Base-by-base conservation (phyloP, 2,888 invertebrate species). In the Lasioglossum calceatum region DNA sequence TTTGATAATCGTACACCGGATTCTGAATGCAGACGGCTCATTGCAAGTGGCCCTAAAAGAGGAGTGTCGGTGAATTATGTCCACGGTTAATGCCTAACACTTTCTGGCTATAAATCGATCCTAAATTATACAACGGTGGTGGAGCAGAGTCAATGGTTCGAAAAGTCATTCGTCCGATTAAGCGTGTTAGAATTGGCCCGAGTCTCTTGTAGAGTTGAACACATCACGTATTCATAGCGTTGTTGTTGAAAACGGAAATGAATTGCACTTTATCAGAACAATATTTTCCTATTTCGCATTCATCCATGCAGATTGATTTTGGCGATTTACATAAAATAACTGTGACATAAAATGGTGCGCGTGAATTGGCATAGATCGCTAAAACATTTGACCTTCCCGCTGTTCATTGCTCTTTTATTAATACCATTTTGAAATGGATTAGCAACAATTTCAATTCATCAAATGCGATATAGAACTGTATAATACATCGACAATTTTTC, bases 31-130 rank as follows among this genome's bases (percentile, higher is more conserved):
- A 77, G 89, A 81, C 80, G 80, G 79, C 86, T 85, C 87, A 86
- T 86, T 87, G 86, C 81, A 89, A 89, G 88, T 90, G 92, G 91
- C 89, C 88, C 88, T 88, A 73, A 83, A 83, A 85, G 86, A 85
- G 88, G 88, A 88, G 88, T 87, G 89, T 88, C 87, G 82, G 92
- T 91, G 90, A 93, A 90, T 93, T 92, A 92, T 92, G 89, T 82
- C 88, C 86, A 77, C 83, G 89, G 90, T 87, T 92, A 92, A 92
- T 91, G 88, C 88, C 89, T 86, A 89, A 90, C 90, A 91, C 92
- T 90, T 87, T 89, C 83, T 79, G 89, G 89, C 89, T 87, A 90
- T 88, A 87, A 90, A 92, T 93, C 92, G 92, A 84, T 90, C 88
- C 88, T 89, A 87, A 89, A 88, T 91, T 91, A 91, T 89, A 86